Evolutionary conservation across 2,113 vertebrate genomes (phyloP).

Genomic region (Toxostoma redivivum): DNA sequence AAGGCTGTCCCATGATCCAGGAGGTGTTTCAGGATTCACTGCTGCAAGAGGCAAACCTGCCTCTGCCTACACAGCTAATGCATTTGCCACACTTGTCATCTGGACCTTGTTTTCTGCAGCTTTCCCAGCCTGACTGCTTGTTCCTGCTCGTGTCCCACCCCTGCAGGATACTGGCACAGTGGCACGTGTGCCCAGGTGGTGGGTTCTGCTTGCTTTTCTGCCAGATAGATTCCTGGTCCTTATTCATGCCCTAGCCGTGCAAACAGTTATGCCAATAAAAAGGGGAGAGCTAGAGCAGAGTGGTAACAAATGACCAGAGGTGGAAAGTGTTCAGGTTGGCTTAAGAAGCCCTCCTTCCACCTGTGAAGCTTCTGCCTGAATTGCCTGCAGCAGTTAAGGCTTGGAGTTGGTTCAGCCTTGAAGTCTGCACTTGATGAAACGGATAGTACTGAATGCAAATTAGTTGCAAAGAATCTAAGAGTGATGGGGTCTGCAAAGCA

Average conservation of each 20-base stretch:
- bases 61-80: background rate
- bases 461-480: background rate
- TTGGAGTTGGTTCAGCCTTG: slow-evolving; percentile 28
- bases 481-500: background rate
- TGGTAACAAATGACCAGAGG: background rate
- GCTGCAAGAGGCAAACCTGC: background rate
- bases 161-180: background rate
- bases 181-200: background rate
- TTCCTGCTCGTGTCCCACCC: background rate
- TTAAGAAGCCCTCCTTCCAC: background rate
- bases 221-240: background rate
- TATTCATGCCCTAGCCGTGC: background rate
- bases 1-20: background rate
- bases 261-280: background rate
- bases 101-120: background rate
- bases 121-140: background rate
- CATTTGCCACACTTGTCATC: background rate
- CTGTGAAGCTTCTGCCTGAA: background rate
- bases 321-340: background rate
- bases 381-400: slow-evolving; percentile 4
- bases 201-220: background rate
- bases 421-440: background rate
- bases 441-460: slow-evolving; percentile 30
- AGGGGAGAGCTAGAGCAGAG: background rate
- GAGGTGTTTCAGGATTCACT: background rate